phyloP scores from a whole-genome alignment of 2,888 invertebrate species.

The Aleiodes testaceus region DNA sequence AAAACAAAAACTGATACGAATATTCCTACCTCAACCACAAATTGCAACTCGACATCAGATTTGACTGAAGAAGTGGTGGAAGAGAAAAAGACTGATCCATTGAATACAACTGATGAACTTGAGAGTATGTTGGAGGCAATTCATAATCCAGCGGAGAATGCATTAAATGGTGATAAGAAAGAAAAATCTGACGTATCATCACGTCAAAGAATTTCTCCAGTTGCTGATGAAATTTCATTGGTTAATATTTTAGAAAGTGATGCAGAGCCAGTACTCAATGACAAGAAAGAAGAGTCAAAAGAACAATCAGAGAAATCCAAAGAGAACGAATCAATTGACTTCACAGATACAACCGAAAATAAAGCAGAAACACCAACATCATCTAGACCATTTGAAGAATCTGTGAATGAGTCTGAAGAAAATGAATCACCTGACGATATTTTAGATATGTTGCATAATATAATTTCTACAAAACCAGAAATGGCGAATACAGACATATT shows the following conservation, averaged over 20 bases:
- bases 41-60: slow-evolving; percentile 42
- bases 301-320: slow-evolving; percentile 50
- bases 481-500: slow-evolving; percentile 66
- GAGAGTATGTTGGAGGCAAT: slow-evolving; percentile 72
- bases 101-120: slow-evolving; percentile 72
- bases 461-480: slow-evolving; percentile 72
- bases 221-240: slow-evolving; percentile 68
- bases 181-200: slow-evolving; percentile 57
- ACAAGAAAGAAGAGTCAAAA: slow-evolving; percentile 53
- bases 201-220: slow-evolving; percentile 68
- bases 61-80: slow-evolving; percentile 50
- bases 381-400: neutral
- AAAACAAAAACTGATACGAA: slow-evolving; percentile 42
- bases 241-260: slow-evolving; percentile 70
- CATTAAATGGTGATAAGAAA: slow-evolving; percentile 58
- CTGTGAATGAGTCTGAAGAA: slow-evolving; percentile 38
- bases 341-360: slow-evolving; percentile 36
- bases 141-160: slow-evolving; percentile 68
- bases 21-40: slow-evolving; percentile 43
- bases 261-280: slow-evolving; percentile 58
- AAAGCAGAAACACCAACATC: slow-evolving; percentile 40
- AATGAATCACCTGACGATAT: slow-evolving; percentile 80
- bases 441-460: slow-evolving; percentile 81
- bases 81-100: slow-evolving; percentile 65
- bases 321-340: slow-evolving; percentile 43